Conservation (phyloP, 2,797 vertebrate species). For the Anabacerthia variegaticeps region DNA sequence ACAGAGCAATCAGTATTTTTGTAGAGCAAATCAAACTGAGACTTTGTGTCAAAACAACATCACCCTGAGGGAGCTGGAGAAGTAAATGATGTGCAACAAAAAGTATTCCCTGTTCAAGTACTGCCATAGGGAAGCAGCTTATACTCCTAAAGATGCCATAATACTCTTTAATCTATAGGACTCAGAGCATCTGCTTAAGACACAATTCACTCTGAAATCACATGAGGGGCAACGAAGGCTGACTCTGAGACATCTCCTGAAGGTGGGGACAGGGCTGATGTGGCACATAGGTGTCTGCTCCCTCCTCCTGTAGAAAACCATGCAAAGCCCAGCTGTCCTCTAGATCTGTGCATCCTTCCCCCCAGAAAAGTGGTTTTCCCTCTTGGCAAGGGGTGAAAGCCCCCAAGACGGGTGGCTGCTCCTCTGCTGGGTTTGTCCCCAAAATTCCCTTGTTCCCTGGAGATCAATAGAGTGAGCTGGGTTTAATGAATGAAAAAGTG, state of each 20-base stretch:
- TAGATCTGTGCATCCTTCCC: neutral
- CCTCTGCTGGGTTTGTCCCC: neutral
- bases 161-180: neutral
- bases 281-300: rapidly evolving
- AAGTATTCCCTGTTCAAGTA: neutral
- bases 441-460: neutral
- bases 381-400: neutral
- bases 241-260: neutral
- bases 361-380: rapidly evolving
- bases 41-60: conserved; percentile 20
- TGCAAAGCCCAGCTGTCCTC: neutral
- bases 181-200: neutral
- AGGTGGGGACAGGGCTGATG: neutral
- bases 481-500: neutral
- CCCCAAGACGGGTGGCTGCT: neutral
- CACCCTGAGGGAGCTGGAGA: neutral
- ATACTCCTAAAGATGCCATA: neutral
- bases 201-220: neutral
- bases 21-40: conserved; percentile 7
- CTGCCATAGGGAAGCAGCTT: neutral
- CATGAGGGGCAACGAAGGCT: neutral
- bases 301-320: neutral
- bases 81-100: neutral
- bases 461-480: neutral
- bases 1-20: neutral